Base-by-base conservation (phyloP, 2,797 vertebrate genomes). In the Tragopan temminckii region DNA sequence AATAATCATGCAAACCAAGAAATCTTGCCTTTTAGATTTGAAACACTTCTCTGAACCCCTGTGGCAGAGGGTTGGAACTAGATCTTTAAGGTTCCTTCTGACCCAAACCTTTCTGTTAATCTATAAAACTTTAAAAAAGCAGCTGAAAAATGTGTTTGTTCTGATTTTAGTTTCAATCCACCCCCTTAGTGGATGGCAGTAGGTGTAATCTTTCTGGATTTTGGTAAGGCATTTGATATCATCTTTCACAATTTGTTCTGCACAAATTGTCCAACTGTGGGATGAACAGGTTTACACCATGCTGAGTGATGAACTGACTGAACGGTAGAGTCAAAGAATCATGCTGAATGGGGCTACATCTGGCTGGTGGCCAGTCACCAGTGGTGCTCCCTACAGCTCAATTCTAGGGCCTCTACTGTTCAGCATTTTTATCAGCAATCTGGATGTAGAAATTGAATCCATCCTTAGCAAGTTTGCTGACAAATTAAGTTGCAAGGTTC, bases 91-190 rank as follows among this genome's bases (percentile, higher is more conserved):
- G 12, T 63, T 25, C 38, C 38, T 63, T 42, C 61, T 29, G 40
- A 42, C 27, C 27, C 61, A 63, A 42, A 63, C 38, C 3, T 42
- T 31, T 42, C 27, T 63, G 38, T 31, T 10, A 42, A 19, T 40
- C 36, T 40, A 9, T 40, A 27, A 14, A 75, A 62, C 3, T 11
- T 57, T 46, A 1, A 7, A 57, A 53, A 42, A 72, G 3, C 3
- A 63, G 5, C 71, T 59, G 3, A 74, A 45, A 53, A 55, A 18
- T 11, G 9, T 35, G 3, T n/a, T 70, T 76, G 3, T 20, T 77
- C 23, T 53, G 15, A 48, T 48, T 5, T 59, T 70, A 40, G 0
- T 13, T 15, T 74, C 0, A 3, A 1, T 46, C 59, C 17, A 40
- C 24, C 25, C 18, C 18, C 59, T 62, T 38, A 19, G 36, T 11